Base-by-base conservation (phyloP, 2,113 vertebrate genomes). In the Pelodiscus sinensis region DNA sequence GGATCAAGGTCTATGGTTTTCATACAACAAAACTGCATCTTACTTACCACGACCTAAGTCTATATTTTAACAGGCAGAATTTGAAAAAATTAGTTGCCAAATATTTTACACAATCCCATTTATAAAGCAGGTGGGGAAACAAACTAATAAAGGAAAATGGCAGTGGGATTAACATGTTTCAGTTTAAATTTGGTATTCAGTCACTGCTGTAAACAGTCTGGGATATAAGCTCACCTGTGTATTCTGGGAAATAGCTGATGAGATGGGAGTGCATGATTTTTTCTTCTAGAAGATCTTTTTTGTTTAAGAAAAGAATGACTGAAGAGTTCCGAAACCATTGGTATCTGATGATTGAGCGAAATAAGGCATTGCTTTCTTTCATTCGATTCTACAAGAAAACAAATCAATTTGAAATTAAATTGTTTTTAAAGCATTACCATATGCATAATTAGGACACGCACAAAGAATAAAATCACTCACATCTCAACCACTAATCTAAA, bases 231-330 rank as follows among this genome's bases (percentile, higher is more conserved):
- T 98, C 96, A 99, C 98, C 99, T 25, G 73, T 97, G 65, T 97
- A 99, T 27, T 96, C 92, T 60, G 98, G 98, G 89, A 99, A 99
- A 94, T 99, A 99, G 92, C 97, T 98, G 31, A 94, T 97, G 90
- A 99, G 87, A 93, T 99, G 97, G 16, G 98, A 99, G 50, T 98
- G 94, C 91, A 92, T 90, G 80, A 99, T 99, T 96, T 99, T 99
- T 95, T 99, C 98, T 87, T 98, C 96, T 62, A 99, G 95, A 93
- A 99, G 95, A 96, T 99, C 98, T 35, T 97, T 99, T 97, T 99
- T 99, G 96, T 99, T 99, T 88, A 99, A 97, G 94, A 99, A 99
- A 80, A 99, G 97, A 95, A 99, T 99, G 88, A 98, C 98, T 44
- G 99, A 99, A 19, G 98, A 98, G 18, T 99, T 98, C 54, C 98